A percentile compares a stretch with the other conserved stretches of the same genome.
phyloP scores from a whole-genome alignment of 2,113 vertebrate genomes.

The Puntigrus tetrazona region DNA sequence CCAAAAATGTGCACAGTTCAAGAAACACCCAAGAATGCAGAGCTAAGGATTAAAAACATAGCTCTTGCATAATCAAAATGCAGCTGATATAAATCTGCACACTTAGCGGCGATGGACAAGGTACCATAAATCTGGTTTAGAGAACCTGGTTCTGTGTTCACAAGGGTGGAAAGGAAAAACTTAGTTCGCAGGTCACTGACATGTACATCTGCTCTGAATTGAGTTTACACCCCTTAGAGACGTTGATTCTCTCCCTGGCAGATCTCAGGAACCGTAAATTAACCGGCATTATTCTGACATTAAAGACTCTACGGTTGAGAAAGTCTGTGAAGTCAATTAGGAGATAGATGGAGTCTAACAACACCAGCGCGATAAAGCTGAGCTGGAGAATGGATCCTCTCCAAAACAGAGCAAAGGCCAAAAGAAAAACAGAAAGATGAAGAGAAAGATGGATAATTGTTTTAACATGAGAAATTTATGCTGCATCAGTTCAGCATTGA shows the following conservation, averaged over 20 bases:
- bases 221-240: conserved; percentile 26
- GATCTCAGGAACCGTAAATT: conserved; percentile 64
- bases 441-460: conserved; percentile 6
- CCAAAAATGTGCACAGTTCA: conserved; percentile 1
- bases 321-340: conserved; percentile 67
- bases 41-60: not conserved
- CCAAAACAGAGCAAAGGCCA: conserved; percentile 46
- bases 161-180: conserved; percentile 36
- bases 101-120: conserved; percentile 24
- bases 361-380: conserved; percentile 64
- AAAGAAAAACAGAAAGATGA: conserved; percentile 16
- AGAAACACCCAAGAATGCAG: conserved; percentile 26
- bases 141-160: conserved; percentile 30
- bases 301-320: conserved; percentile 58
- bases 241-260: conserved; percentile 45
- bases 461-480: not conserved
- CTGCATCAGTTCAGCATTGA: not conserved
- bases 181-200: conserved; percentile 30
- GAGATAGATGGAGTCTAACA: conserved; percentile 60
- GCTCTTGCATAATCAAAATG: conserved; percentile 15
- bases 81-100: not conserved
- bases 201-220: conserved; percentile 36
- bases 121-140: conserved; percentile 12
- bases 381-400: conserved; percentile 60
- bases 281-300: conserved; percentile 68